A percentile compares a stretch with the other conserved stretches of the same genome.
Evolutionary conservation across 2,113 vertebrate genomes (phyloP).

Genomic region (Willisornis vidua): DNA sequence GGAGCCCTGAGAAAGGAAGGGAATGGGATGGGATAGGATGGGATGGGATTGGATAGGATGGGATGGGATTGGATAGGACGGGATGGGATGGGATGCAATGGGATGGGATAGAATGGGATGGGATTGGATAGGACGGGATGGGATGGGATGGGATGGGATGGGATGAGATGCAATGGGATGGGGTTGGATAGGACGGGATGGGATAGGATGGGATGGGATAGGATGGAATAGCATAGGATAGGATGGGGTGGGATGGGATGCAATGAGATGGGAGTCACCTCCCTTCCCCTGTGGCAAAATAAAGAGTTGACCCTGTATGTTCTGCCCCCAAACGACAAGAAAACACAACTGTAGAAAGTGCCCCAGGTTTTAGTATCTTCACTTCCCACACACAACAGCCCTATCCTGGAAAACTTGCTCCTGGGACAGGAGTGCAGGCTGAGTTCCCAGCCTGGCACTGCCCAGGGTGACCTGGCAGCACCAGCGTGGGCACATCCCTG

Average conservation of each 20-base stretch:
- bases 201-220: no score
- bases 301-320: not conserved
- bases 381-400: not conserved
- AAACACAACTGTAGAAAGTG: not conserved
- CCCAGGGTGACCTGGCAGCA: not conserved
- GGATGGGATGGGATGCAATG: not conserved
- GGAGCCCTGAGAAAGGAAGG: not conserved
- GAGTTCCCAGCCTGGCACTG: not conserved
- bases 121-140: no score
- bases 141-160: no score
- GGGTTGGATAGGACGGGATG: no score
- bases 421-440: not conserved
- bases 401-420: accelerated
- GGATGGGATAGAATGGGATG: not conserved
- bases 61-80: no score
- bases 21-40: no score
- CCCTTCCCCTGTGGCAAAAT: not conserved
- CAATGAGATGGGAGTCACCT: not conserved
- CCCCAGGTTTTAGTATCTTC: not conserved
- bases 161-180: no score
- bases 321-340: not conserved
- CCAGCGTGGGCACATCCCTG: accelerated
- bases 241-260: no score
- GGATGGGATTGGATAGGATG: no score
- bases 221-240: no score